Conservation (phyloP, 2,113 vertebrate species). For the Hydrolagus affinis region DNA sequence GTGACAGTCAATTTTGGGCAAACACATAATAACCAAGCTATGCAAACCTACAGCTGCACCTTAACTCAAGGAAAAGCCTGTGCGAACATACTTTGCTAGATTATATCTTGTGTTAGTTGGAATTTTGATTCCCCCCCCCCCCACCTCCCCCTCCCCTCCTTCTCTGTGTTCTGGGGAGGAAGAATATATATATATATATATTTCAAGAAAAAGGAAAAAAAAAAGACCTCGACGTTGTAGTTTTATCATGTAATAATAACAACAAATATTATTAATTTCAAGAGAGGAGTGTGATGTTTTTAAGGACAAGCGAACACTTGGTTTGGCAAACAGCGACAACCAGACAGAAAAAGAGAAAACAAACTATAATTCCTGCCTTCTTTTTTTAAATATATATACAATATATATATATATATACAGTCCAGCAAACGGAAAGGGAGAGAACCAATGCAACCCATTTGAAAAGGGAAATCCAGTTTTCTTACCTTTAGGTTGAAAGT, state of each 20-base stretch:
- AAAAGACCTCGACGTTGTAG: slow-evolving; percentile 23
- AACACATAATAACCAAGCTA: background rate
- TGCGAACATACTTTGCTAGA: slow-evolving; percentile 28
- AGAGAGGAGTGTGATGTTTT: background rate
- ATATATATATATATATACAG: too few species aligned
- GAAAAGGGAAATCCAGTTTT: slow-evolving; percentile 49
- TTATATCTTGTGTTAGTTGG: slow-evolving; percentile 34
- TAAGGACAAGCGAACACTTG: background rate
- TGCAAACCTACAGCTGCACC: slow-evolving; percentile 28
- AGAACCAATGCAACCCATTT: slow-evolving; percentile 14
- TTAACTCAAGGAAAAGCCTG: slow-evolving; percentile 18
- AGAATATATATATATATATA: too few species aligned
- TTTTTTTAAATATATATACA: slow-evolving; percentile 9
- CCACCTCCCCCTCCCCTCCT: too few species aligned
- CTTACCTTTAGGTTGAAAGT: slow-evolving; percentile 49
- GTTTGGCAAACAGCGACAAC: background rate
- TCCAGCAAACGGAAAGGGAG: background rate
- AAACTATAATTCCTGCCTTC: slow-evolving; percentile 14
- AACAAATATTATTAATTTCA: background rate
- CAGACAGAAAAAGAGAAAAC: background rate
- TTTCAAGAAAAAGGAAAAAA: background rate
- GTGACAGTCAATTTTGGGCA: slow-evolving; percentile 24
- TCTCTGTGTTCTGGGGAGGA: background rate
- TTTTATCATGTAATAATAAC: background rate
- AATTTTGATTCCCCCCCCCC: slow-evolving; percentile 37